These are phyloP conservation scores for Anguilla japonica DNA, from an alignment of 2,113 vertebrate genomes.

Conservation along the genomic window DNA sequence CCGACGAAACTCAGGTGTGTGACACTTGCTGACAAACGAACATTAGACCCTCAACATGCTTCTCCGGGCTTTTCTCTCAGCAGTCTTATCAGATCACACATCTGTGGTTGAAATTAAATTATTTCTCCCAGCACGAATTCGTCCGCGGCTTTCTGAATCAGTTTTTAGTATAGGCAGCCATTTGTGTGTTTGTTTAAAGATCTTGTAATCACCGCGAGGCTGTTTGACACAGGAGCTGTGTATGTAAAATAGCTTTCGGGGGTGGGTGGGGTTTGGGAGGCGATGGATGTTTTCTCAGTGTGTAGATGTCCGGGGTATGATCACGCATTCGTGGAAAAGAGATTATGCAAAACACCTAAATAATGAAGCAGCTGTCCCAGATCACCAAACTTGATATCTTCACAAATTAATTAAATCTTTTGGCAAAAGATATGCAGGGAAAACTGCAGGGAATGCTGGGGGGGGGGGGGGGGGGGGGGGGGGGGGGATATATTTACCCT, in stretches of 20 bases:
- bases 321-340: constrained; percentile 8
- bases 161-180: neutral
- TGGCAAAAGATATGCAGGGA: constrained; percentile 49
- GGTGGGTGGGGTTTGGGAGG: neutral
- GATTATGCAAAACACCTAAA: constrained; percentile 21
- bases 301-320: constrained; percentile 1
- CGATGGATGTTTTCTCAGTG: neutral
- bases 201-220: neutral
- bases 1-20: constrained; percentile 30
- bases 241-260: neutral
- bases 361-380: constrained; percentile 26
- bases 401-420: constrained; percentile 62
- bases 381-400: constrained; percentile 29
- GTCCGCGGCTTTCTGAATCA: neutral
- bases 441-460: constrained; percentile 43
- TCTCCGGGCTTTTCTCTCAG: constrained; percentile 38
- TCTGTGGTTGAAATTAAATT: neutral
- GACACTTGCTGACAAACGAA: constrained; percentile 35
- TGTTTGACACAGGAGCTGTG: neutral
- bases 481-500: constrained; percentile 57
- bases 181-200: neutral
- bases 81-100: constrained; percentile 28
- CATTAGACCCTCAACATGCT: constrained; percentile 36
- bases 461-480: constrained; percentile 39
- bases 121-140: neutral